Conservation (phyloP, 2,113 vertebrate genomes). For the Lepidothrix coronata region DNA sequence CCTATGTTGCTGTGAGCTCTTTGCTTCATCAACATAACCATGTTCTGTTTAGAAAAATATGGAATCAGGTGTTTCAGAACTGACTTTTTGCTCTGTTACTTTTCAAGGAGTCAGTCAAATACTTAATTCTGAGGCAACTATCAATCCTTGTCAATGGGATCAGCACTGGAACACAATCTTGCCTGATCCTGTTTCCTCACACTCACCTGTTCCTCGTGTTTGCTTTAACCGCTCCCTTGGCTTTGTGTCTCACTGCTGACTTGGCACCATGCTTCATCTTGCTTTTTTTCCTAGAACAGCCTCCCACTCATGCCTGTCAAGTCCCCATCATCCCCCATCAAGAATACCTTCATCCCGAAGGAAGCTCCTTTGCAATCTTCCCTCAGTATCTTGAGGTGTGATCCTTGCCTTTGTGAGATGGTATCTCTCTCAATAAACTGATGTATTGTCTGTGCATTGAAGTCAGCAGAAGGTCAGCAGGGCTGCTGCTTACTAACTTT, state of each 20-base stretch:
- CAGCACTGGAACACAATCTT: neutral
- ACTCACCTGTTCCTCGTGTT: neutral
- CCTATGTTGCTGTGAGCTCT: neutral
- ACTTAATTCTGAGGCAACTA: neutral
- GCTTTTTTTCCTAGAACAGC: neutral
- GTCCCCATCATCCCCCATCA: neutral
- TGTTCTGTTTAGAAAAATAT: neutral
- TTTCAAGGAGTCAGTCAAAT: neutral
- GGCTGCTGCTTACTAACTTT: neutral
- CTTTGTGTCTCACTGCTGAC: neutral
- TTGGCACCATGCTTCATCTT: neutral
- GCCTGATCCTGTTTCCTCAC: neutral
- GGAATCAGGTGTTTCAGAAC: neutral
- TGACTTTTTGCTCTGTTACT: neutral
- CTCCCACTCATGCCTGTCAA: neutral
- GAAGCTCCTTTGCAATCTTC: neutral
- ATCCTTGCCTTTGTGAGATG: neutral
- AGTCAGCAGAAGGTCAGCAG: neutral
- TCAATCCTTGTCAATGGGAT: neutral
- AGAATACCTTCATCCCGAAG: neutral
- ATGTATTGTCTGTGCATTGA: neutral
- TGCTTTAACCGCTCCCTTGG: conserved; percentile 19
- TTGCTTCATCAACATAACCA: neutral
- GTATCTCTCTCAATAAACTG: neutral
- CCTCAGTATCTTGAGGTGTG: neutral